Base-by-base conservation (phyloP, 2,113 vertebrate species). In the Lophura nycthemera region DNA sequence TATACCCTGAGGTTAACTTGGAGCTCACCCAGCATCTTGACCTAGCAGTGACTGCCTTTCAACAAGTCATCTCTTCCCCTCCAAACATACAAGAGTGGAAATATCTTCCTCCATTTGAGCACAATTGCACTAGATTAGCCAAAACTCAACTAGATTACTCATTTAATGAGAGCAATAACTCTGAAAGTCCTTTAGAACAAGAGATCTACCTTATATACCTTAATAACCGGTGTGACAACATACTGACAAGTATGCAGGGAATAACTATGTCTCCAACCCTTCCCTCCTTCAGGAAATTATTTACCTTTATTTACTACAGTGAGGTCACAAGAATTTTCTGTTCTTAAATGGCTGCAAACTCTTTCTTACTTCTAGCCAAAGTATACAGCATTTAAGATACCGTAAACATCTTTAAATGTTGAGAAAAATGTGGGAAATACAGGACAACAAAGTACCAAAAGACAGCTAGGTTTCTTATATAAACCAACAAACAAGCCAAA, bases 91-190 rank as follows among this genome's bases (percentile, higher is more conserved):
- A 56, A 29, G 10, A 65, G 8, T 87, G 18, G 16, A 81, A 78
- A 8, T 2, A 50, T 29, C 74, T 78, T 81, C 43, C 19, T 25
- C 24, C 8, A 8, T n/a, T 5, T 54, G 40, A 63, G 5, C 70
- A 67, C 6, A 10, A 30, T 11, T 60, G 10, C 38, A n/a, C 22
- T 48, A 63, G 34, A 61, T 40, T 80, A 65, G 4, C 3, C 15
- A 32, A 65, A 72, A 67, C 6, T 30, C n/a, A 47, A 4, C 8
- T 54, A 86, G 78, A 13, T 60, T 89, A 82, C 47, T 82, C n/a
- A 16, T 60, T 64, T 75, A 54, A 4, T 45, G 25, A 69, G 25
- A 69, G 6, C 52, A 61, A 69, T 0, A 0, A 64, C 7, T 32
- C 9, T 52, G 29, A 4, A 89, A 69, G 7, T 65, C 10, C 43